These are phyloP conservation scores for Oreochromis spilurus DNA, from an alignment of 2,113 vertebrate genomes.

Conservation along the genomic window DNA sequence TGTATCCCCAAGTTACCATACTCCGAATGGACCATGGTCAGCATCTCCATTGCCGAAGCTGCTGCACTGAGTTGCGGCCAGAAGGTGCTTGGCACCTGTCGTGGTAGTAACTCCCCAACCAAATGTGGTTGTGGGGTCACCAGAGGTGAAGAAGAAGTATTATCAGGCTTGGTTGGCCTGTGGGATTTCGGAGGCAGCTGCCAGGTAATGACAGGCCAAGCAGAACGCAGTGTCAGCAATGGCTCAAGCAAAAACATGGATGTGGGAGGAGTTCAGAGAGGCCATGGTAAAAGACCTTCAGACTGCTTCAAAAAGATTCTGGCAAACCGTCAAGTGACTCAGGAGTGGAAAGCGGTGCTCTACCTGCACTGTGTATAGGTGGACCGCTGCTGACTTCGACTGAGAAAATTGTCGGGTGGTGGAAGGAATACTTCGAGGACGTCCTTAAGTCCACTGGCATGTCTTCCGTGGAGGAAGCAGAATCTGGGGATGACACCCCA, in stretches of 20 bases:
- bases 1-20: background rate
- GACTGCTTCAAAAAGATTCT: background rate
- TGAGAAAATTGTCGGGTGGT: background rate
- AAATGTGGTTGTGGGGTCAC: too few relatives aligned
- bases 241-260: background rate
- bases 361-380: background rate
- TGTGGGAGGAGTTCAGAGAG: background rate
- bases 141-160: background rate
- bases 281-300: background rate
- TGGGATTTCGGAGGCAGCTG: background rate
- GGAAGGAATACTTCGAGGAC: background rate
- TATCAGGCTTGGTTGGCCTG: background rate
- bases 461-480: background rate
- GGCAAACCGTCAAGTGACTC: background rate
- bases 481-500: background rate
- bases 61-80: background rate
- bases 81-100: background rate
- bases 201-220: rapidly evolving
- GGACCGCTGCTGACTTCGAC: background rate
- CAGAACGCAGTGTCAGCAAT: background rate
- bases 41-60: background rate
- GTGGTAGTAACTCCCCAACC: background rate
- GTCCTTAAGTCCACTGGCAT: background rate
- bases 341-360: rapidly evolving
- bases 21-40: background rate